Percentiles rank a stretch among this genome's conserved stretches.
These are phyloP conservation scores for Aporrectodea caliginosa DNA, from an alignment of 1,140 invertebrate species.

Conservation along the genomic window DNA sequence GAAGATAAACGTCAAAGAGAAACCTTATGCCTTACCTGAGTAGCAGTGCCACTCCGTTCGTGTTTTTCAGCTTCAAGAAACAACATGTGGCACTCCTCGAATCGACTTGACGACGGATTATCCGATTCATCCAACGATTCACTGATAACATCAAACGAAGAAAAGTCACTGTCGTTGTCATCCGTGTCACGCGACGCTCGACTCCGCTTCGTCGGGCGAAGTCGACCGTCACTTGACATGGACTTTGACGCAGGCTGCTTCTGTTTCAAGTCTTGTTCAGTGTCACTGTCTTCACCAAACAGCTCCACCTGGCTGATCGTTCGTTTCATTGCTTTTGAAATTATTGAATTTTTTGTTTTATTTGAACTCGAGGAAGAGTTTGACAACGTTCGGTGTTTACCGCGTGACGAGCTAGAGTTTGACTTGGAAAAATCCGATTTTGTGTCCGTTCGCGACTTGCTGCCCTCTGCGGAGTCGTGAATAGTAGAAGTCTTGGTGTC, in stretches of 20 bases:
- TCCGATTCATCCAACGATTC: not conserved
- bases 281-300: conserved; percentile 21
- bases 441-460: too few relatives aligned
- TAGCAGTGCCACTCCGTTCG: too few relatives aligned
- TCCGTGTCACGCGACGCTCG: not conserved
- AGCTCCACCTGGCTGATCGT: conserved; percentile 20
- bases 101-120: not conserved
- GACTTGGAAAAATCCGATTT: too few relatives aligned
- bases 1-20: too few relatives aligned
- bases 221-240: not conserved
- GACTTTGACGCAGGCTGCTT: not conserved
- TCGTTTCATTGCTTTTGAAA: not conserved
- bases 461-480: too few relatives aligned
- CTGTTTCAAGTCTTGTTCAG: not conserved
- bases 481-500: too few relatives aligned
- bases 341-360: too few relatives aligned
- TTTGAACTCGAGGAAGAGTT: too few relatives aligned
- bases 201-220: not conserved
- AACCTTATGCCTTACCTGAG: too few relatives aligned
- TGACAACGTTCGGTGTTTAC: too few relatives aligned
- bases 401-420: too few relatives aligned
- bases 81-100: not conserved
- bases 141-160: not conserved
- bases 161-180: not conserved
- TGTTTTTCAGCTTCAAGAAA: not conserved